Base-by-base conservation (phyloP, 2,113 vertebrate species). In the Collichthys lucidus region DNA sequence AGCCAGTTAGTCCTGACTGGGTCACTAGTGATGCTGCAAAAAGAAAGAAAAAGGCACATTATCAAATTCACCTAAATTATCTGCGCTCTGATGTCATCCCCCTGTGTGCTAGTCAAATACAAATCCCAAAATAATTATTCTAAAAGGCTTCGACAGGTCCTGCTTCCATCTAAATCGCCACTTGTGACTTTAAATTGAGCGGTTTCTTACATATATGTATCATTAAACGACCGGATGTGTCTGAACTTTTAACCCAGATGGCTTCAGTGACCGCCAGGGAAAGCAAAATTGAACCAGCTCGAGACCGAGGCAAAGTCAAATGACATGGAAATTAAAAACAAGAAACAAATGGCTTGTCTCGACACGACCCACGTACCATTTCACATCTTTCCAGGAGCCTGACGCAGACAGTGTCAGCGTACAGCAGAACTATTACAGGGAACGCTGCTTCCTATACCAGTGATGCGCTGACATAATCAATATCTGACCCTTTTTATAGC, bases 381-480 rank as follows among this genome's bases (percentile, higher is more conserved):
- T 57, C 35, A 20, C 14, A 65, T 59, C 55, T 61, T 74, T 35
- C 35, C 35, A 40, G 5, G 14, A 22, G 57, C 77, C 42, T 57
- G 49, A 44, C 47, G 79, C 64, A 1, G 19, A 68, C 52, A 49
- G 42, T 63, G 71, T 82, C 79, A 78, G 76, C 66, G 72, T 26
- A 35, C 16, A 68, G 22, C 42, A 67, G 56, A 40, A 49, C 65
- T 77, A 78, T 82, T 85, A 67, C 20, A 82, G 61, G 63, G 74
- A 86, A 68, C 22, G 79, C 74, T 14, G 40, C 74, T 82, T 70
- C 73, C 61, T 15, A 72, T 24, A 68, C 62, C 67, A 64, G 40
- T 46, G 74, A 70, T 11, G 61, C 78, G 70, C 46, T 57, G 84
- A 81, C 31, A 66, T 42, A 79, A 87, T 93, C 84, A 72, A 91